These are phyloP conservation scores for Bucorvus abyssinicus DNA, from an alignment of 2,797 vertebrate species.

Conservation along the genomic window DNA sequence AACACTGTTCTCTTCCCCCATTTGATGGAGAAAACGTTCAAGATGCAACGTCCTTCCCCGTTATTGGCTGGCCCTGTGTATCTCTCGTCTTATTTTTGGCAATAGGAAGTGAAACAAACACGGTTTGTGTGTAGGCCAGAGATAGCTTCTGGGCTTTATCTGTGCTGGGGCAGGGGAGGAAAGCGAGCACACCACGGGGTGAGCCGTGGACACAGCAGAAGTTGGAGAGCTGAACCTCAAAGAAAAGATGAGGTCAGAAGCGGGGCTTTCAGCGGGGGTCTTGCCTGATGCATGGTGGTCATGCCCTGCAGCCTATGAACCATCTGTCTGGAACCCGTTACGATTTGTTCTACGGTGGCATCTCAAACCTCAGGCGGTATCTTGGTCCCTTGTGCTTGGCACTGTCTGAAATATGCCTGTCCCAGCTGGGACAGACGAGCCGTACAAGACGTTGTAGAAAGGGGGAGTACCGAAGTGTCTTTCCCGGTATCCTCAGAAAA, in stretches of 20 bases:
- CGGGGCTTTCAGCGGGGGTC: not conserved
- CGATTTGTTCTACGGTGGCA: not conserved
- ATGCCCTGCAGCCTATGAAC: not conserved
- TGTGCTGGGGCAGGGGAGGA: not conserved
- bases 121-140: not conserved
- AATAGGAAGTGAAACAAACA: not conserved
- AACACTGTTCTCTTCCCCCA: not conserved
- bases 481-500: not conserved
- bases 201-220: not conserved
- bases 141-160: not conserved
- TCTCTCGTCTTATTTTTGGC: not conserved
- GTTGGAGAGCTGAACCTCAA: not conserved
- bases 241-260: not conserved
- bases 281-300: not conserved
- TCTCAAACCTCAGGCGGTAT: not conserved
- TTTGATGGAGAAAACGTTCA: not conserved
- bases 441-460: not conserved
- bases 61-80: not conserved
- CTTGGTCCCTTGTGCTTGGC: not conserved
- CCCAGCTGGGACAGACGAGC: not conserved
- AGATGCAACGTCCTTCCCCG: not conserved
- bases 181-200: not conserved
- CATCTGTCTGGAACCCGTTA: rapidly evolving
- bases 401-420: not conserved
- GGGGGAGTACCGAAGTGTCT: not conserved